Evolutionary conservation across 2,113 vertebrate genomes (phyloP).

Genomic region (Todiramphus chloris): DNA sequence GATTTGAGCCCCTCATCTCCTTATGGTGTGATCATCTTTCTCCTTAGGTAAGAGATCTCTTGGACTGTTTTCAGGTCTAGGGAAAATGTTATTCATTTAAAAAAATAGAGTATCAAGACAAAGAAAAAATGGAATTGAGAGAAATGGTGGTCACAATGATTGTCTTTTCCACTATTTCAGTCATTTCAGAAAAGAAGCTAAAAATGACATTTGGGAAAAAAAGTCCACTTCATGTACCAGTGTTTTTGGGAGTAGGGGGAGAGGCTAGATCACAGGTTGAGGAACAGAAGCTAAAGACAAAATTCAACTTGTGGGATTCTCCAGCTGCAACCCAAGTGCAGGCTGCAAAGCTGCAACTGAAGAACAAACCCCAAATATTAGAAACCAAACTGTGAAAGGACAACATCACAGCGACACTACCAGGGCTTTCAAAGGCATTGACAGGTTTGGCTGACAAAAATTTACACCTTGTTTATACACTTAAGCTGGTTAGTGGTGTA

Average conservation of each 20-base stretch:
- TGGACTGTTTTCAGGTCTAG: not conserved
- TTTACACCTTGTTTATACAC: not conserved
- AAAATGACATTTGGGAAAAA: not conserved
- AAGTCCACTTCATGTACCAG: fast-evolving
- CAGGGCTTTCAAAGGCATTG: not conserved
- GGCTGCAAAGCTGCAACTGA: not conserved
- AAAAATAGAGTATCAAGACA: not conserved
- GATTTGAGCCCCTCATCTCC: not conserved
- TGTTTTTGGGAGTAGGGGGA: not conserved
- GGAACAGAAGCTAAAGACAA: not conserved
- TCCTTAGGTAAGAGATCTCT: not conserved
- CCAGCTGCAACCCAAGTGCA: not conserved
- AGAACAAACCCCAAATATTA: not conserved
- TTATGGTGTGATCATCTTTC: not conserved
- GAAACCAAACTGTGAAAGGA: not conserved
- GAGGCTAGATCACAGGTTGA: not conserved
- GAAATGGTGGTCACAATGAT: not conserved
- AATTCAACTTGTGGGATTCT: not conserved
- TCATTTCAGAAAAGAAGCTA: not conserved
- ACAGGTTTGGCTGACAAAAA: not conserved
- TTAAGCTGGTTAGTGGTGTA: not conserved
- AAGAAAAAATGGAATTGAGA: not conserved
- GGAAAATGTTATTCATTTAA: not conserved
- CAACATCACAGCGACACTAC: not conserved
- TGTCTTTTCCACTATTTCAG: not conserved